Evolutionary conservation across 2,113 vertebrate genomes (phyloP).

Genomic region (Triplophysa dalaica): DNA sequence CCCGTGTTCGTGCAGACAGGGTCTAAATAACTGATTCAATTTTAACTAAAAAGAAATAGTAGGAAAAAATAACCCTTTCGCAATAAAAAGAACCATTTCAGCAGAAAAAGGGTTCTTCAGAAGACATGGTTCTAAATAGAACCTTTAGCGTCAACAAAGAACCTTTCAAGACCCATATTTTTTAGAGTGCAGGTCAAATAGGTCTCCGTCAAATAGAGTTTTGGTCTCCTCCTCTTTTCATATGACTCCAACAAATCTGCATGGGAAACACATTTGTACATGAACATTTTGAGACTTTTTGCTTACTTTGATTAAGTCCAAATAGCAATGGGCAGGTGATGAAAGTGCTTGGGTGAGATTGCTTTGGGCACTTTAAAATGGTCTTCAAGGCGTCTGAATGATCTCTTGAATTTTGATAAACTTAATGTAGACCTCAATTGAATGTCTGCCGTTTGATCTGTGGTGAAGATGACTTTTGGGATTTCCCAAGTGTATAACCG

Average conservation of each 20-base stretch:
- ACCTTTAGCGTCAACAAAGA: too few relatives aligned
- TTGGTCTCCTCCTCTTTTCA: not conserved
- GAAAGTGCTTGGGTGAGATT: slow-evolving; percentile 32
- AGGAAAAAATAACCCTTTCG: too few relatives aligned
- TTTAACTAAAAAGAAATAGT: too few relatives aligned
- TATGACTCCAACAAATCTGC: slow-evolving; percentile 1
- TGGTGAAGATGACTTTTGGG: slow-evolving; percentile 8
- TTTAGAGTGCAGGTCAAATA: too few relatives aligned
- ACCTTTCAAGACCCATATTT: too few relatives aligned
- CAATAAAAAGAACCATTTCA: too few relatives aligned
- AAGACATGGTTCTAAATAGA: too few relatives aligned
- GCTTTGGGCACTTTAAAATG: slow-evolving; percentile 35
- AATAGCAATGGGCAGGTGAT: slow-evolving; percentile 9
- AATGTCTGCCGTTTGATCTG: slow-evolving; percentile 3
- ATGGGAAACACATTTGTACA: slow-evolving; percentile 17
- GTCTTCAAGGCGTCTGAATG: not conserved
- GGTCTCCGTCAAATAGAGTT: not conserved
- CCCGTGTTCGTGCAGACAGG: too few relatives aligned
- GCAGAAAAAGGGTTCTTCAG: too few relatives aligned
- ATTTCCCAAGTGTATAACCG: not conserved
- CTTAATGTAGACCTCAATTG: not conserved
- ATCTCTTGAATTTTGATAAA: slow-evolving; percentile 36
- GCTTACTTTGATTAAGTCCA: slow-evolving; percentile 29
- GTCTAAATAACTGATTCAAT: too few relatives aligned
- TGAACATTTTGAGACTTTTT: slow-evolving; percentile 5